Conservation (phyloP, 2,888 invertebrate genomes). For the Isotomurus palustris region DNA sequence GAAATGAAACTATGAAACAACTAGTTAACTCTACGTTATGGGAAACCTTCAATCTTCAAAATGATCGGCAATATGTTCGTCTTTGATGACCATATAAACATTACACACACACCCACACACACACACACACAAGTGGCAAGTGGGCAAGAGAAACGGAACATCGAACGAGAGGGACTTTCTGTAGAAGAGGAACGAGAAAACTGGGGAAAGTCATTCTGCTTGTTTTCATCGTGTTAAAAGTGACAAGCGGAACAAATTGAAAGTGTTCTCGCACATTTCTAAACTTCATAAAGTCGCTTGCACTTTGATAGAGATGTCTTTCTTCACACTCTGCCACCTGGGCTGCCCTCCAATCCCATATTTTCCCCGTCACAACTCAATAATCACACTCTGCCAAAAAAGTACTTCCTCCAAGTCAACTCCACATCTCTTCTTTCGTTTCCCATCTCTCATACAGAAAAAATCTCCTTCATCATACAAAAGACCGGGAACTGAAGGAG, state of each 20-base stretch:
- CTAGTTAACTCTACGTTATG: no score
- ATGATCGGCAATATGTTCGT: conserved; percentile 26
- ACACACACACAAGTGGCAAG: neutral
- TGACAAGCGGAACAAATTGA: conserved; percentile 39
- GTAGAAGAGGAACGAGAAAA: neutral
- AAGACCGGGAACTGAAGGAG: no score
- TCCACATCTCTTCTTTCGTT: no score
- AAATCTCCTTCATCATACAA: no score
- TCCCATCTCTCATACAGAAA: no score
- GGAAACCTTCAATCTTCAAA: no score
- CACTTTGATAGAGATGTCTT: neutral
- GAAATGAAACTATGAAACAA: no score
- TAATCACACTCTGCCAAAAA: no score
- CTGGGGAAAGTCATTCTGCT: conserved; percentile 24
- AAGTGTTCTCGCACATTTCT: conserved; percentile 18
- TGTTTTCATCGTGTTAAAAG: conserved; percentile 35
- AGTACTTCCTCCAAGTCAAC: no score
- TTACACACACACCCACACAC: neutral
- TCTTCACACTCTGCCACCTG: conserved; percentile 1
- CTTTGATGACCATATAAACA: conserved; percentile 1
- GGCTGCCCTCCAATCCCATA: no score
- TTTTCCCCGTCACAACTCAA: no score
- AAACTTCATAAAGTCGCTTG: conserved; percentile 26
- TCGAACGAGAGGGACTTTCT: neutral
- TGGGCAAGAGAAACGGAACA: neutral